Evolutionary conservation across 1,140 invertebrate species (phyloP), one percentile per base, ranked within the genome.

Genomic region (Sesamia nonagrioides): DNA sequence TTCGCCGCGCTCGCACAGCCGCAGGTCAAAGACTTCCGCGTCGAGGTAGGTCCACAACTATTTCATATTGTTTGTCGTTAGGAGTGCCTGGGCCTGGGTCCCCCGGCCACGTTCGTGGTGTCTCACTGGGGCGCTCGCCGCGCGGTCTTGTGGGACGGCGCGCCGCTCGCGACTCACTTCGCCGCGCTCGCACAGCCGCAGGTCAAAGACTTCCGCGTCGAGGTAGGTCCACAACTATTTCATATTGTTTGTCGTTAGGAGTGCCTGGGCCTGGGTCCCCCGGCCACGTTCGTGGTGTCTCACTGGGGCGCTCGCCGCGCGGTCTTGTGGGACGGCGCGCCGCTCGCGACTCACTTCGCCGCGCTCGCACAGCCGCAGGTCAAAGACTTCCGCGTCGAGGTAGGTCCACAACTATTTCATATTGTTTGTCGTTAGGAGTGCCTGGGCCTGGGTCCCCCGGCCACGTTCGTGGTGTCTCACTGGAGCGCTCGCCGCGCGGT

Each of bases 61-160:
- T n/a, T n/a, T n/a, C n/a, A n/a, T n/a, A n/a, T 7, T 5, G 4
- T 52, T 21, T 45, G 33, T 45, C 33, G 42, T 13, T 95, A 97
- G 88, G 97, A 97, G 86, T 98, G 97, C 88, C 93, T 97, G 68
- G 97, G 97, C 1, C 97, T 97, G 0, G 96, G 96, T 63, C 95
- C 97, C 9, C 97, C 97, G 0, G 96, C 96, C 13, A 95, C 96
- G 5, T 95, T 96, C 86, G 89, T 97, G 17, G 95, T 96, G 74
- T 95, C 96, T 69, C 95, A 95, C 6, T 84, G 91, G 40, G 96
- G 95, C 13, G 96, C 96, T 69, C 93, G 94, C 8, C 95, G 96
- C 81, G 91, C 96, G 6, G 95, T 96, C 27, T 89, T 97, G 21
- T 96, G 97, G 89, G 94, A 95, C 61, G 96, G 96, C 3, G 92